Base-by-base conservation (phyloP, 1,140 invertebrate species). In the Aleiodes sp. region DNA sequence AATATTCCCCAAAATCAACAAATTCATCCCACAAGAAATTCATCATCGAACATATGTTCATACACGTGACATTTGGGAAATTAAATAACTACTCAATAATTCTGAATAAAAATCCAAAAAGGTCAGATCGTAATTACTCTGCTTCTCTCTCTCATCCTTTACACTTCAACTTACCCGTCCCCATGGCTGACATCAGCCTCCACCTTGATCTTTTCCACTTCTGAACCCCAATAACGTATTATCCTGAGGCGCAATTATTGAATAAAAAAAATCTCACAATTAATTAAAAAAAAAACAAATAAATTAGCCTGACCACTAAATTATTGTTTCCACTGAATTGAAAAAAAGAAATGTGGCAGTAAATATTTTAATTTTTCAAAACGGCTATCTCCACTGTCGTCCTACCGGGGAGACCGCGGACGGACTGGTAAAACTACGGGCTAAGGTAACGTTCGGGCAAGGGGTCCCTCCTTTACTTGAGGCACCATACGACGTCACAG, bases 121-220 rank as follows among this genome's bases (percentile, higher is more conserved):
- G 26, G 28, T 14, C 28, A 1, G 9, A 56, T 56, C n/a, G n/a
- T 56, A 8, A 26, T 56, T 46, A 16, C 16, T 59, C 1, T 8
- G 7, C 2, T 33, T 33, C 12, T 33, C 2, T 0, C 6, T 56
- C 10, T 56, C 26, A 19, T 43, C 28, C 28, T 7, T 41, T 31
- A 62, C 65, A 59, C 16, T 29, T 28, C 68, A 65, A 84, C 83
- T 85, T 83, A 84, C 84, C 84, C 81, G 82, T 83, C 76, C 81
- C 83, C 82, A 84, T 85, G 81, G 82, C 82, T 78, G 80, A 76
- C 73, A 73, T 73, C 75, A 79, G 76, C 80, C 81, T 82, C 78
- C 80, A 76, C 77, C 75, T 75, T 77, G 73, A 80, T 61, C 26
- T 71, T 41, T 37, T 79, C 74, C 74, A 73, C 73, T 63, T 79